Evolutionary conservation across 2,797 vertebrate genomes (phyloP), one percentile per base, ranked within the genome.

Genomic region (Sciaenops ocellatus): DNA sequence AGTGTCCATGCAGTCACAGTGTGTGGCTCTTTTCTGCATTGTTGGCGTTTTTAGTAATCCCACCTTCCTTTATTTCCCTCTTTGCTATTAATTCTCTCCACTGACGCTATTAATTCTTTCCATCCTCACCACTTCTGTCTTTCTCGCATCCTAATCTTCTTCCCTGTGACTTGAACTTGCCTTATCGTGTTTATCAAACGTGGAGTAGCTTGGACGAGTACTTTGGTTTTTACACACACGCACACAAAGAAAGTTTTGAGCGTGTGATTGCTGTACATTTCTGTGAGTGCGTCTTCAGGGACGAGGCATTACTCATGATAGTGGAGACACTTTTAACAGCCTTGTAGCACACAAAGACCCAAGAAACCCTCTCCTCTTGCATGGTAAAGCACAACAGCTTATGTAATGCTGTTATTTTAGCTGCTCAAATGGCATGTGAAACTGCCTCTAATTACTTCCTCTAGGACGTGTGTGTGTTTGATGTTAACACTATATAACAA

Each of bases 21-120:
- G 75, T 84, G 79, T 79, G 81, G 73, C 66, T 85, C 69, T 73
- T 85, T 92, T 84, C 76, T 90, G 83, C 87, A 51, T 86, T 85
- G 82, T 82, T 87, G 68, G 73, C 83, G 7, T 76, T 88, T 90
- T 82, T 67, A 72, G 16, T 87, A 80, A 83, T 86, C 79, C 57
- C 72, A 76, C 77, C 81, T 87, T 87, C 82, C 79, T 88, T 73
- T 83, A 77, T 77, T 84, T 69, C 56, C 54, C 63, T 73, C 64
- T 67, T 63, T 71, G 69, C 80, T 76, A 66, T 83, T 87, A 73
- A 77, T 82, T 78, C 70, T 75, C 72, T 57, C 77, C 17, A 20
- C 26, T 85, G 57, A 84, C 76, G 60, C 48, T 77, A 73, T 85
- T 78, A 20, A 69, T 79, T 86, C 55, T 73, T 61, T 56, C 38